These are phyloP conservation scores for Entomobrya proxima DNA, from an alignment of 2,888 invertebrate species.

Conservation along the genomic window DNA sequence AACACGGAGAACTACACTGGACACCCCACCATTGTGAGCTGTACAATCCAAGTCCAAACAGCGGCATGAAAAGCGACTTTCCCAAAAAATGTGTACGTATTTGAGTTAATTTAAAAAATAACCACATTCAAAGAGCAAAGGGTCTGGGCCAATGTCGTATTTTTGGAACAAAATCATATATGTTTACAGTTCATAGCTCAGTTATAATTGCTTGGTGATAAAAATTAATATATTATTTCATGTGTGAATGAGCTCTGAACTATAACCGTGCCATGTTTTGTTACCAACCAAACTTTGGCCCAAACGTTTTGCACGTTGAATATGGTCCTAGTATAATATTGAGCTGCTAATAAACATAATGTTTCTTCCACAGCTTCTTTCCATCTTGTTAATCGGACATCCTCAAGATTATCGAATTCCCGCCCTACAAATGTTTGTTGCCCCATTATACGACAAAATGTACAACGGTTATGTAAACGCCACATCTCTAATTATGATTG, in stretches of 20 bases:
- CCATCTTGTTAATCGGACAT: constrained; percentile 61
- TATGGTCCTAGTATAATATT: too few species aligned
- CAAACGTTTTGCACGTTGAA: too few species aligned
- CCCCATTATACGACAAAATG: constrained; percentile 32
- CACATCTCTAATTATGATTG: constrained; percentile 45
- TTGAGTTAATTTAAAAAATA: neutral
- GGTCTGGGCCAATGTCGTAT: too few species aligned
- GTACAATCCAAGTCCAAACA: constrained; percentile 46
- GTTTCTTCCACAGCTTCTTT: constrained; percentile 32
- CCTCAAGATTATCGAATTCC: constrained; percentile 56
- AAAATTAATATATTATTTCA: too few species aligned
- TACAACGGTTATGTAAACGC: constrained; percentile 25
- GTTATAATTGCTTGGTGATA: too few species aligned
- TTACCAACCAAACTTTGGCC: too few species aligned
- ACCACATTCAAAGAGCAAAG: neutral
- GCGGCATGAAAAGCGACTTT: neutral
- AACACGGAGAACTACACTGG: constrained; percentile 56
- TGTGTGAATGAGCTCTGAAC: neutral
- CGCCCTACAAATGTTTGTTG: constrained; percentile 58
- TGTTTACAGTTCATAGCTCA: too few species aligned
- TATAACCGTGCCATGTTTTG: too few species aligned
- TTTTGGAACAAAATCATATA: too few species aligned
- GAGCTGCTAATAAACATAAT: neutral
- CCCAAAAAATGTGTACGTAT: constrained; percentile 22
- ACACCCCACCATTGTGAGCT: constrained; percentile 57